Percentiles rank a stretch among this genome's conserved stretches.
Conservation (phyloP, 2,113 vertebrate species). For the Stercorarius parasiticus region DNA sequence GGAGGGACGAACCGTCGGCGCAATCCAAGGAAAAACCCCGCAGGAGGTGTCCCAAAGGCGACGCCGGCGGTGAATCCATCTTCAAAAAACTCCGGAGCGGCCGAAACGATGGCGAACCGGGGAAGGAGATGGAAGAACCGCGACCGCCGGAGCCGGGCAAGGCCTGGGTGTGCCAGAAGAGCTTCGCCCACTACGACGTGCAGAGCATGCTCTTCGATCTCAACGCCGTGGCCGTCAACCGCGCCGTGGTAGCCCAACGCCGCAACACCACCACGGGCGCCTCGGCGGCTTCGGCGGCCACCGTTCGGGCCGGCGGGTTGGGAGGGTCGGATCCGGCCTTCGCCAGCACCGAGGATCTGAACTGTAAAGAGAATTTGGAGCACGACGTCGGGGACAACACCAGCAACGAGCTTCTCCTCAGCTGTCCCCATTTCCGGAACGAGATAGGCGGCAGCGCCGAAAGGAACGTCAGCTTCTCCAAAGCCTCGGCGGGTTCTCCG, state of each 20-base stretch:
- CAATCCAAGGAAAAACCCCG: constrained; percentile 77
- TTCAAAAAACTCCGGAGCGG: constrained; percentile 84
- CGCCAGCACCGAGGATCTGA: constrained; percentile 84
- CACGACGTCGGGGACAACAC: constrained; percentile 77
- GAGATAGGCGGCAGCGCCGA: constrained; percentile 85
- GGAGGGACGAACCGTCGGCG: neutral
- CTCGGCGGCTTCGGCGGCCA: constrained; percentile 80
- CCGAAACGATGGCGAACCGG: constrained; percentile 70
- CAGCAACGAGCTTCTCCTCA: constrained; percentile 84
- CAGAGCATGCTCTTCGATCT: constrained; percentile 92
- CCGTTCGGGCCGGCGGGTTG: constrained; percentile 53
- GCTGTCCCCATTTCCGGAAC: constrained; percentile 93
- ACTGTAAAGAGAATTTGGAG: constrained; percentile 75
- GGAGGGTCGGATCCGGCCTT: constrained; percentile 75
- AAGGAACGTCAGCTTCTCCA: constrained; percentile 86
- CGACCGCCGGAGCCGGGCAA: constrained; percentile 42
- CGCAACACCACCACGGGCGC: constrained; percentile 90
- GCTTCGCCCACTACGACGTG: constrained; percentile 89
- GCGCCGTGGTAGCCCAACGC: constrained; percentile 71
- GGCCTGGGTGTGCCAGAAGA: constrained; percentile 84
- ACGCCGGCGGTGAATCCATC: constrained; percentile 74
- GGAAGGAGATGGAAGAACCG: constrained; percentile 29
- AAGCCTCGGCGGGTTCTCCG: constrained; percentile 69
- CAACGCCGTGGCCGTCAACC: constrained; percentile 77
- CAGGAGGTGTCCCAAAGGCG: constrained; percentile 77